These are phyloP conservation scores for Drosophila vallismaia DNA, from an alignment of 2,888 invertebrate species.

Conservation along the genomic window DNA sequence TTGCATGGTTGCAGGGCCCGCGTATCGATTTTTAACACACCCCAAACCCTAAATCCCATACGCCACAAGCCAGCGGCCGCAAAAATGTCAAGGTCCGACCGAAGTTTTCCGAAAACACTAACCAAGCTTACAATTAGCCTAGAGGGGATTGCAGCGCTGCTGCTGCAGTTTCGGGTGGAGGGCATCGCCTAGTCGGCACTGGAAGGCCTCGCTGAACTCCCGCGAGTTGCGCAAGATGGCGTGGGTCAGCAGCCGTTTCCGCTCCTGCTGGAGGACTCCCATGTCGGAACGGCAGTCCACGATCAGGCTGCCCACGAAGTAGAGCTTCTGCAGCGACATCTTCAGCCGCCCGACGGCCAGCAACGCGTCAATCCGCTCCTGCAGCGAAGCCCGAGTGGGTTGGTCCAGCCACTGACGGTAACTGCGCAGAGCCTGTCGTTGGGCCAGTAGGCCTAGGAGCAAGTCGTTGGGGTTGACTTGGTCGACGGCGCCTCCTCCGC, in stretches of 20 bases:
- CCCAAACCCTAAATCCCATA: conserved; percentile 7
- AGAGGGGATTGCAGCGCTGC: conserved; percentile 50
- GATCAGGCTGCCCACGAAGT: conserved; percentile 73
- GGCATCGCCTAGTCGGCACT: conserved; percentile 66
- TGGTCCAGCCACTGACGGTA: conserved; percentile 72
- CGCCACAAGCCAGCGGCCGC: conserved; percentile 9
- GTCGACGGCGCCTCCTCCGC: neutral
- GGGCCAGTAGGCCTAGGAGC: conserved; percentile 71
- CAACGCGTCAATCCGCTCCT: conserved; percentile 57
- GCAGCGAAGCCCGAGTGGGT: conserved; percentile 46
- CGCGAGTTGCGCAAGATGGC: conserved; percentile 73
- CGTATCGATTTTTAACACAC: conserved; percentile 62
- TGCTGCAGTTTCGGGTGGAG: conserved; percentile 29
- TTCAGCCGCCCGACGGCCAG: conserved; percentile 59
- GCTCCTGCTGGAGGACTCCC: conserved; percentile 48
- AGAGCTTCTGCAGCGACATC: conserved; percentile 71
- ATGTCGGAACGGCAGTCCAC: conserved; percentile 66
- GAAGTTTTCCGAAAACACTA: conserved; percentile 8
- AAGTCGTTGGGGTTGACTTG: conserved; percentile 69
- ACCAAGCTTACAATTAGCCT: conserved; percentile 6
- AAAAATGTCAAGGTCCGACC: conserved; percentile 73
- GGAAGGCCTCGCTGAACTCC: conserved; percentile 78
- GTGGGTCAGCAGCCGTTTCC: conserved; percentile 67
- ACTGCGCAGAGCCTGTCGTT: conserved; percentile 63
- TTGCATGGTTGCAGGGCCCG: conserved; percentile 19